These are phyloP conservation scores for Phoenoteleia sp. DNA, from an alignment of 2,888 invertebrate species.

Conservation along the genomic window DNA sequence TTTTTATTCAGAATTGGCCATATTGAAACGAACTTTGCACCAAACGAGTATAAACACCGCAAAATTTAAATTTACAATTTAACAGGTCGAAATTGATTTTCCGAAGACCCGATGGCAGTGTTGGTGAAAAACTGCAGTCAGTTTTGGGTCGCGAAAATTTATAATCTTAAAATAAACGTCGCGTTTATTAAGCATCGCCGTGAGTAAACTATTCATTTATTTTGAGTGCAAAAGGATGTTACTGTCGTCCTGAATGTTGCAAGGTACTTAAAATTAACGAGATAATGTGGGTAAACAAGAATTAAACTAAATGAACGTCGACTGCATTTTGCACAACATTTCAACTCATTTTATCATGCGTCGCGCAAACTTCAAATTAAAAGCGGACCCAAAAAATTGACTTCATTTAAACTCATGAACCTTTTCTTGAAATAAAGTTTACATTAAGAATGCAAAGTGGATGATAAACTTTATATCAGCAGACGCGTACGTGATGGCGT, in stretches of 20 bases:
- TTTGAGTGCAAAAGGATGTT: conserved; percentile 60
- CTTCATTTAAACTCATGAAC: too few species aligned
- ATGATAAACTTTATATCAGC: too few species aligned
- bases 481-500: too few species aligned
- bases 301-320: conserved; percentile 47
- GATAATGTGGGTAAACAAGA: conserved; percentile 51
- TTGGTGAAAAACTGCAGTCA: background rate
- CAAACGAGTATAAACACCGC: background rate
- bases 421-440: too few species aligned
- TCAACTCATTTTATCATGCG: conserved; percentile 19
- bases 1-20: too few species aligned
- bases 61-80: background rate
- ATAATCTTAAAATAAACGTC: conserved; percentile 46
- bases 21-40: background rate
- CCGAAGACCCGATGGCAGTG: background rate
- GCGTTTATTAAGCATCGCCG: conserved; percentile 41
- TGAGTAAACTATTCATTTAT: conserved; percentile 51
- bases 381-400: too few species aligned
- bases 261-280: conserved; percentile 50
- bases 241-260: conserved; percentile 47
- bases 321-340: conserved; percentile 31
- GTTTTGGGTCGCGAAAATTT: conserved; percentile 32
- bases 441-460: too few species aligned
- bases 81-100: conserved; percentile 3
- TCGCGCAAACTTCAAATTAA: background rate